Base-by-base conservation (phyloP, 2,888 invertebrate genomes). In the Panopea generosa region DNA sequence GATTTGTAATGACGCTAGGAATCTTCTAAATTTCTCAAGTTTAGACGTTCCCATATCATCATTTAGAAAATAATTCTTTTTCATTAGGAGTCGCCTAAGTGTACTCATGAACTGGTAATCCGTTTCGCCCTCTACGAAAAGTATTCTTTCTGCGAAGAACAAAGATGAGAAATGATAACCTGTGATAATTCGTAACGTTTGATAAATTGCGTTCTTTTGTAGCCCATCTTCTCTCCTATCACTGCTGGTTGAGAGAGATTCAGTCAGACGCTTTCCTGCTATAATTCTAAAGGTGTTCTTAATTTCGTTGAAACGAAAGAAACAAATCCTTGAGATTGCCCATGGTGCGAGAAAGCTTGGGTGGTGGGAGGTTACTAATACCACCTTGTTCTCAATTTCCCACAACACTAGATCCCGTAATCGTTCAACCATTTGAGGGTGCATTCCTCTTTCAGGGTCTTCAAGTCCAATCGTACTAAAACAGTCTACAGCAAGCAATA, bases 391-490 rank as follows among this genome's bases (percentile, higher is more conserved):
- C 2, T 22, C 22, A 26, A 49, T 59, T 24, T 24, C 20, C 14
- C n/a, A 43, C 16, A 67, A 27, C 2, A 57, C 22, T 24, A 67
- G n/a, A 57, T 63, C 63, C 40, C 66, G 29, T 2, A 67, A 33
- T 16, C 66, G 22, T 22, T 67, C 57, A 9, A 66, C 20, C 66
- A 67, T 67, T 24, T 67, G 66, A n/a, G 47, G 33, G 47, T 67
- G 66, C 66, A 67, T 67, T n/a, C 66, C 66, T 40, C 50, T 47
- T 22, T 57, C 66, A 7, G 66, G 66, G 7, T 67, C 66, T 49
- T 67, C 66, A 2, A 67, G 57, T 38, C 47, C 38, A 24, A 67
- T 18, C 9, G 66, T 67, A 33, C 49, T 49, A 22, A 67, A 67
- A n/a, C 38, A 18, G 2, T 57, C 26, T n/a, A 49, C 29, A 7